These are phyloP conservation scores for Stichopus horrens DNA, from an alignment of 53 echinoderm and acorn worm species.

Conservation along the genomic window DNA sequence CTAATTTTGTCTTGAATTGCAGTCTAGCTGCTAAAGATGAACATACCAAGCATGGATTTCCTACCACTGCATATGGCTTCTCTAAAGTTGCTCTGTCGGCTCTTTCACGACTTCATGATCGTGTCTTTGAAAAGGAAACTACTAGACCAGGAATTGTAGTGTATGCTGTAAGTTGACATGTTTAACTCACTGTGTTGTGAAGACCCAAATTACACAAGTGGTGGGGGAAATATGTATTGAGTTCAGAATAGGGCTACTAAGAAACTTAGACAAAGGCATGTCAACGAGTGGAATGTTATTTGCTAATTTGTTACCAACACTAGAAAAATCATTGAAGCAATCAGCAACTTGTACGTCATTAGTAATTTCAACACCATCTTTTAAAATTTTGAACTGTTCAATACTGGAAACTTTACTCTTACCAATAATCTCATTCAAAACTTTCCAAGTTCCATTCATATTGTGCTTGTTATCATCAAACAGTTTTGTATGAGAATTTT, in stretches of 20 bases:
- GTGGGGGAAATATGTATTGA: neutral
- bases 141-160: slow-evolving; percentile 27
- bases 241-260: neutral
- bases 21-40: slow-evolving; percentile 33
- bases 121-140: slow-evolving; percentile 6
- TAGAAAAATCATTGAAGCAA: too few relatives aligned
- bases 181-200: too few relatives aligned
- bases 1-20: neutral
- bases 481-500: too few relatives aligned
- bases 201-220: too few relatives aligned
- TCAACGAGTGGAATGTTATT: neutral
- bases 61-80: slow-evolving; percentile 39
- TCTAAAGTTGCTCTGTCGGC: slow-evolving; percentile 22
- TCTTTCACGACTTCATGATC: neutral
- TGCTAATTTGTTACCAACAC: neutral
- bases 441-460: too few relatives aligned
- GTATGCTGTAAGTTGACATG: slow-evolving; percentile 23
- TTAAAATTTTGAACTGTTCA: too few relatives aligned
- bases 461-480: too few relatives aligned
- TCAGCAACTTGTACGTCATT: too few relatives aligned
- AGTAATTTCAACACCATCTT: too few relatives aligned
- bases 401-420: too few relatives aligned
- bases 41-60: slow-evolving; percentile 23
- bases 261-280: neutral
- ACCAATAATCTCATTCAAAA: too few relatives aligned